Evolutionary conservation across 2,113 vertebrate genomes (phyloP).

Genomic region (Tachycineta bicolor): DNA sequence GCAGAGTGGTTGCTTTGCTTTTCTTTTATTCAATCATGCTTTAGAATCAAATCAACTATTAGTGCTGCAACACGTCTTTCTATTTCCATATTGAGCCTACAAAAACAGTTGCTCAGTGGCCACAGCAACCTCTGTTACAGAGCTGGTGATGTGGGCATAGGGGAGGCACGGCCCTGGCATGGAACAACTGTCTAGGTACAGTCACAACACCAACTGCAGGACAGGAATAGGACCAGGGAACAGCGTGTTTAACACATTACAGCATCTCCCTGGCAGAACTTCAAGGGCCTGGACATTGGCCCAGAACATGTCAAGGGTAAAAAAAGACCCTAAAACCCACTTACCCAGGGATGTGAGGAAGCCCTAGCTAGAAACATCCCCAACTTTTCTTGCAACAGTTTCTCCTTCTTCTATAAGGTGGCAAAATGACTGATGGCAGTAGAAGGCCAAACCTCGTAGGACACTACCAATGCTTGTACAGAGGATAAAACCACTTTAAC

Average conservation of each 20-base stretch:
- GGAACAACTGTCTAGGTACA: not conserved
- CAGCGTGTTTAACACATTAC: not conserved
- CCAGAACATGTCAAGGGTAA: not conserved
- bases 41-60: not conserved
- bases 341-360: not conserved
- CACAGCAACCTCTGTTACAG: not conserved
- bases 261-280: slow-evolving; percentile 22
- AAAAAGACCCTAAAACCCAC: not conserved
- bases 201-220: not conserved
- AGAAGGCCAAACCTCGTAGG: not conserved
- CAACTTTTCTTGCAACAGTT: not conserved
- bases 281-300: slow-evolving; percentile 5
- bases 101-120: not conserved
- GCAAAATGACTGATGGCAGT: not conserved
- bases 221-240: slow-evolving; percentile 18
- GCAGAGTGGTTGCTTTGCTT: not conserved
- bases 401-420: not conserved
- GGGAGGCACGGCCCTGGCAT: not conserved
- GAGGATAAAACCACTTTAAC: not conserved
- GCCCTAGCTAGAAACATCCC: not conserved
- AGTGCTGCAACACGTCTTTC: not conserved
- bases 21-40: not conserved
- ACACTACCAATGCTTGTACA: accelerated
- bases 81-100: not conserved
- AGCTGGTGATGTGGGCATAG: not conserved